Evolutionary conservation across 1,140 invertebrate species (phyloP).

Genomic region (Teleopsis dalmanni): DNA sequence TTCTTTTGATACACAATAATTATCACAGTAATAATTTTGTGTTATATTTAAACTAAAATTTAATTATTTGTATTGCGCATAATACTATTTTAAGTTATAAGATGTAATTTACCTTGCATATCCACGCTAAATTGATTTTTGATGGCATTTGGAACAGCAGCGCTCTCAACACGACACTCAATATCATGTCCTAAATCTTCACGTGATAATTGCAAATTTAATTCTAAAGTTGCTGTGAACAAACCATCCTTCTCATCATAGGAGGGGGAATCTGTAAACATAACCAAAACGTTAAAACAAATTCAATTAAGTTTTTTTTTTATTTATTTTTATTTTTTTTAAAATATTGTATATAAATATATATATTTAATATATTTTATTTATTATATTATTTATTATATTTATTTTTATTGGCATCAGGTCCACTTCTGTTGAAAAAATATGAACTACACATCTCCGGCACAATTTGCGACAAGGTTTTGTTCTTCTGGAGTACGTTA

Average conservation of each 20-base stretch:
- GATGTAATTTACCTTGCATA: constrained; percentile 65
- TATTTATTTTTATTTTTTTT: not conserved
- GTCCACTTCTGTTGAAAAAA: too few species aligned
- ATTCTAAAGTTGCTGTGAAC: constrained; percentile 54
- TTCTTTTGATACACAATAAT: too few species aligned
- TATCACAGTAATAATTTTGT: too few species aligned
- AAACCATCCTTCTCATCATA: constrained; percentile 51
- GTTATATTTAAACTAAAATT: too few species aligned
- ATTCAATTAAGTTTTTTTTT: not conserved
- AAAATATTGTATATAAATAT: not conserved
- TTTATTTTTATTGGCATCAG: too few species aligned
- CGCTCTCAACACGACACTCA: constrained; percentile 68
- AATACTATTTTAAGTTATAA: not conserved
- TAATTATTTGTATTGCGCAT: too few species aligned
- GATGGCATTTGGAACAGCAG: constrained; percentile 53
- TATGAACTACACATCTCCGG: too few species aligned
- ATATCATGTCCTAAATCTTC: constrained; percentile 68
- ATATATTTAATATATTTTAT: not conserved
- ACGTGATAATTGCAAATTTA: constrained; percentile 62
- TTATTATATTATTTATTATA: not conserved
- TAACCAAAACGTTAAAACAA: not conserved
- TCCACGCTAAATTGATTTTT: constrained; percentile 59
- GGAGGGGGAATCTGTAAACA: constrained; percentile 28
- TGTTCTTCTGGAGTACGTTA: too few species aligned
- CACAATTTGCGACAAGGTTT: too few species aligned